Conservation (phyloP, 2,113 vertebrate genomes). For the Nothoprocta pentlandii region DNA sequence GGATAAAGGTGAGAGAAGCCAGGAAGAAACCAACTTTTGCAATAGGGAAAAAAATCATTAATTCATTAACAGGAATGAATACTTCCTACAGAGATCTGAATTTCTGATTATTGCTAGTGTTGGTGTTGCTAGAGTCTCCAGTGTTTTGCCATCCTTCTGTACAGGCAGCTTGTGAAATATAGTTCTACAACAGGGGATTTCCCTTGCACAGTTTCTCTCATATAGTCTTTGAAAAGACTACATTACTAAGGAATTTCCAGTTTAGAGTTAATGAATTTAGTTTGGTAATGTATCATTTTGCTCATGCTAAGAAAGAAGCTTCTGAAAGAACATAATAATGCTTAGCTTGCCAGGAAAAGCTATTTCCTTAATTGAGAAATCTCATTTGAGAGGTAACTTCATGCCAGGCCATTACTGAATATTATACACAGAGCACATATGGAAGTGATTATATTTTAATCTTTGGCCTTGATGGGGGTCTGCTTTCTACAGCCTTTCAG, state of each 20-base stretch:
- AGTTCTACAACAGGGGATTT: neutral
- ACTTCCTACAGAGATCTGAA: neutral
- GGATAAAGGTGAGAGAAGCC: neutral
- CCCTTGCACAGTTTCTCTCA: neutral
- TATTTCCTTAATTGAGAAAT: slow-evolving; percentile 73
- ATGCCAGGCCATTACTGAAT: slow-evolving; percentile 12
- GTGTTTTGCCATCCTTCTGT: neutral
- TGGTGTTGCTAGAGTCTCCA: neutral
- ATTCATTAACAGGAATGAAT: neutral
- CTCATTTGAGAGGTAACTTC: slow-evolving; percentile 48
- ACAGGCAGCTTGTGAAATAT: neutral
- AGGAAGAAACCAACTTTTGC: neutral
- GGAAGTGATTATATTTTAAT: slow-evolving; percentile 69
- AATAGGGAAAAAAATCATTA: neutral
- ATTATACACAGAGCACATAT: slow-evolving; percentile 26
- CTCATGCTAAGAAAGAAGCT: slow-evolving; percentile 33
- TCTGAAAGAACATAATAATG: slow-evolving; percentile 19
- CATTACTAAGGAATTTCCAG: slow-evolving; percentile 7
- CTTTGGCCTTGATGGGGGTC: slow-evolving; percentile 36
- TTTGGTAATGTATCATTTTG: slow-evolving; percentile 54
- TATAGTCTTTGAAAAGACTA: neutral
- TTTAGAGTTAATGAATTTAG: slow-evolving; percentile 59
- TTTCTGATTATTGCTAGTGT: neutral
- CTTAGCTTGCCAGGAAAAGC: slow-evolving; percentile 51
- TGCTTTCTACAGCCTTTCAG: slow-evolving; percentile 30